Evolutionary conservation across 2,113 vertebrate species (phyloP).

Genomic region (Naja naja): DNA sequence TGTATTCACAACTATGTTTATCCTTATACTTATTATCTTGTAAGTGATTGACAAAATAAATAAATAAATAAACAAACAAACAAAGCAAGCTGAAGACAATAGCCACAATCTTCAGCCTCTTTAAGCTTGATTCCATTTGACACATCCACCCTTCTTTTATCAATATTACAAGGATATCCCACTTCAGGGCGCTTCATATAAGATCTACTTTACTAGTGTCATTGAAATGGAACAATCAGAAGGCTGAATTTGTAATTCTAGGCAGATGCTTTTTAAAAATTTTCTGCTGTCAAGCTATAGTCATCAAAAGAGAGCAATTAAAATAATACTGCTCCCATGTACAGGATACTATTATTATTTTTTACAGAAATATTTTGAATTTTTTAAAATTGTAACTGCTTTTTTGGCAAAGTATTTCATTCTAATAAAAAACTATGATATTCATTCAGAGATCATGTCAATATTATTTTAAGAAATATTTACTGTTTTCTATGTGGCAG

Average conservation of each 20-base stretch:
- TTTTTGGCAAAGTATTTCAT: background rate
- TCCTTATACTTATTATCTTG: too few species aligned
- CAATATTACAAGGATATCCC: slow-evolving; percentile 18
- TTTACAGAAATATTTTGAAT: slow-evolving; percentile 14
- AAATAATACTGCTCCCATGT: rapidly evolving
- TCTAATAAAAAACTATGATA: background rate
- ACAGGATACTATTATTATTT: background rate
- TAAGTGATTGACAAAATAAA: too few species aligned
- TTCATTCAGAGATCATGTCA: background rate
- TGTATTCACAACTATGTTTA: too few species aligned
- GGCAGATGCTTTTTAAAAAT: background rate
- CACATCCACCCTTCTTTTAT: slow-evolving; percentile 56
- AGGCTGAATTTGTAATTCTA: background rate
- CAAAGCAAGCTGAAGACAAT: slow-evolving; percentile 57
- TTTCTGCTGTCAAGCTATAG: background rate
- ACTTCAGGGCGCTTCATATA: slow-evolving; percentile 34
- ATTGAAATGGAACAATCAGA: slow-evolving; percentile 46
- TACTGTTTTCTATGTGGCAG: background rate
- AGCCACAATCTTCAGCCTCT: slow-evolving; percentile 50
- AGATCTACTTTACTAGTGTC: slow-evolving; percentile 48
- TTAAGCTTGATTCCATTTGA: slow-evolving; percentile 45
- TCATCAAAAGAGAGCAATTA: background rate
- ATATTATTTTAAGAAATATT: background rate
- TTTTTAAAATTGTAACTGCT: background rate
- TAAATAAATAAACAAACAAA: too few species aligned